Conservation (phyloP, 2,113 vertebrate species). For the Ochotona curzoniae region DNA sequence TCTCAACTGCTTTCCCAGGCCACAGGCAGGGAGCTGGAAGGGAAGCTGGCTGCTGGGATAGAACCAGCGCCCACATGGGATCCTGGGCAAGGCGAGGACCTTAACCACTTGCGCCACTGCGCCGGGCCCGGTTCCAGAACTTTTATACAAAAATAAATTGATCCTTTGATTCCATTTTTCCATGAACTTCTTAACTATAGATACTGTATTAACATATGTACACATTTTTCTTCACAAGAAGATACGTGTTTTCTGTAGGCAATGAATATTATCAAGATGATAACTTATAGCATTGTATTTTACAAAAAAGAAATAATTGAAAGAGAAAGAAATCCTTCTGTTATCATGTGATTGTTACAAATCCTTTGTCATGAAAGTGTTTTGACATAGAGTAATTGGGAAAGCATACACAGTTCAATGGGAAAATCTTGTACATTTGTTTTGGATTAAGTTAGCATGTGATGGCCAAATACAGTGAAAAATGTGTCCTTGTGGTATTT, state of each 20-base stretch:
- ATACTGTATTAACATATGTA: neutral
- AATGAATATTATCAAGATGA: neutral
- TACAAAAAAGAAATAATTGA: neutral
- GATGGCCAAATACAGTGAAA: slow-evolving; percentile 46
- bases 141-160: too few relatives aligned
- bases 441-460: slow-evolving; percentile 39
- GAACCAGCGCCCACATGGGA: too few relatives aligned
- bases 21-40: too few relatives aligned
- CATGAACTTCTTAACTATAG: neutral
- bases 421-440: slow-evolving; percentile 52
- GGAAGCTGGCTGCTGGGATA: too few relatives aligned
- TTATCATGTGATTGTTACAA: neutral
- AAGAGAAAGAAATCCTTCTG: neutral
- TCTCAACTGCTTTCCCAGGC: too few relatives aligned
- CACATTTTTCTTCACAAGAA: slow-evolving; percentile 14
- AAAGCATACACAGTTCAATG: neutral
- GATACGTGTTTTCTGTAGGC: neutral
- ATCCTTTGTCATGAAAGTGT: neutral
- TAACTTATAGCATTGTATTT: neutral
- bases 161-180: too few relatives aligned
- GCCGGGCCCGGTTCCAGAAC: too few relatives aligned
- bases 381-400: slow-evolving; percentile 34
- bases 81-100: too few relatives aligned
- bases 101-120: too few relatives aligned
- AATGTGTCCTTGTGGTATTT: neutral